Base-by-base conservation (phyloP, 2,113 vertebrate genomes). In the Dascyllus trimaculatus region DNA sequence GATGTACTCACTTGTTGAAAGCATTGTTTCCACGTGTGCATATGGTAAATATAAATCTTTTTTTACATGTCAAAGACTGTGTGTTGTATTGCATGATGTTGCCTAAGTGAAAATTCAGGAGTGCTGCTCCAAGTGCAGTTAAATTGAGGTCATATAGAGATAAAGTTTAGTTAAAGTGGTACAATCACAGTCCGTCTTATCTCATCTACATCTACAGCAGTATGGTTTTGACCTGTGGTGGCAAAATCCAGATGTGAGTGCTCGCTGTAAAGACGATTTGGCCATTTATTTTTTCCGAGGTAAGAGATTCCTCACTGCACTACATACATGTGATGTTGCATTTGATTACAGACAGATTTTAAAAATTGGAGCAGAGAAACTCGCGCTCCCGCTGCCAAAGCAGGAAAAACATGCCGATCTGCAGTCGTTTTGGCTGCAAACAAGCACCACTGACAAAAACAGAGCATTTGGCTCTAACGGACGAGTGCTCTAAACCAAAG, bases 381-480 rank as follows among this genome's bases (percentile, higher is more conserved):
- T 61, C 22, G 11, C 4, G n/a, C 61, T 45, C 18, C 17, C 11
- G 11, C 38, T 25, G 22, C 29, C 18, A 58, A 63, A 66, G 9
- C 19, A 49, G 29, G n/a, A 51, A 40, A 45, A 66, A 35, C 35
- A 46, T 48, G 22, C 38, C 1, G 0, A 25, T 46, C 11, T 17
- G 62, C 21, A 18, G 26, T 74, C 29, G 22, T 64, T 54, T 74
- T 74, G 54, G 45, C 26, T 58, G 38, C 11, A 19, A 21, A 57
- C 2, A 56, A 66, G 11, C 6, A 17, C 29, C 15, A 24, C 9
- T 48, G 53, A 69, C 1, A 0, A 53, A 35, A 58, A 29, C 21
- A 49, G 19, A 73, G 9, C 24, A 29, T 61, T 22, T 75, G 59
- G 18, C 32, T 53, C 32, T 6, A 21, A 38, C 26, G 21, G 54